Percentiles rank a stretch among this genome's conserved stretches.
Conservation (phyloP, 2,113 vertebrate genomes). For the Sebastes fasciatus region DNA sequence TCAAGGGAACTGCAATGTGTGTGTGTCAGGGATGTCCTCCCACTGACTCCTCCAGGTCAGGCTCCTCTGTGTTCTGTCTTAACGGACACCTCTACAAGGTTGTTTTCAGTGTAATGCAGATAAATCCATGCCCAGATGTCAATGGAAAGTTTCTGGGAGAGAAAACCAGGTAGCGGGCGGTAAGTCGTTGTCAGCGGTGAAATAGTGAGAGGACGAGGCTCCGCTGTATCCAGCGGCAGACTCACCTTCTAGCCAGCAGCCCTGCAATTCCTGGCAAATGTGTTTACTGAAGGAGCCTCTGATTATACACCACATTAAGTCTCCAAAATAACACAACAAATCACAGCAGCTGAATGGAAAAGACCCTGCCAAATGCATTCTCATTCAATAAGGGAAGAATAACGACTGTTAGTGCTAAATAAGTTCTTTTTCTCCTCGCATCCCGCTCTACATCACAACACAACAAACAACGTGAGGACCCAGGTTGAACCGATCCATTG, state of each 20-base stretch:
- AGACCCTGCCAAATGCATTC: constrained; percentile 67
- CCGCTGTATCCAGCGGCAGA: neutral
- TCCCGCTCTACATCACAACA: constrained; percentile 36
- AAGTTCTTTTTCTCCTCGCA: constrained; percentile 45
- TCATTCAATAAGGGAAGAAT: constrained; percentile 70
- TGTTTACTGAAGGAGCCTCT: constrained; percentile 69
- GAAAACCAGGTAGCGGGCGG: constrained; percentile 44
- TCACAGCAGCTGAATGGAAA: constrained; percentile 64
- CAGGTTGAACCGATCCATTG: neutral
- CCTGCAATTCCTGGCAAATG: constrained; percentile 62
- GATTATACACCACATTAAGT: constrained; percentile 81
- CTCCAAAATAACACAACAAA: constrained; percentile 78
- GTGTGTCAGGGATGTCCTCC: constrained; percentile 63
- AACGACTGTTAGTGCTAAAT: constrained; percentile 65
- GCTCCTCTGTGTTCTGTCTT: constrained; percentile 59
- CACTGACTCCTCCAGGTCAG: constrained; percentile 62
- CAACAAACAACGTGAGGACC: constrained; percentile 23
- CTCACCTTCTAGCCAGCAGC: constrained; percentile 42
- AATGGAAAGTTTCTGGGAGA: constrained; percentile 51
- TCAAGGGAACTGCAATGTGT: constrained; percentile 47
- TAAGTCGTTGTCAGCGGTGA: constrained; percentile 49
- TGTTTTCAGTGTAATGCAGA: constrained; percentile 50
- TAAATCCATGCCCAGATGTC: constrained; percentile 66
- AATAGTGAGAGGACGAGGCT: constrained; percentile 32
- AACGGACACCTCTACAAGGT: constrained; percentile 61